phyloP scores from a whole-genome alignment of 30 jellyfish, hydroid and myxozoan species.

The Nemopilema nomurai region DNA sequence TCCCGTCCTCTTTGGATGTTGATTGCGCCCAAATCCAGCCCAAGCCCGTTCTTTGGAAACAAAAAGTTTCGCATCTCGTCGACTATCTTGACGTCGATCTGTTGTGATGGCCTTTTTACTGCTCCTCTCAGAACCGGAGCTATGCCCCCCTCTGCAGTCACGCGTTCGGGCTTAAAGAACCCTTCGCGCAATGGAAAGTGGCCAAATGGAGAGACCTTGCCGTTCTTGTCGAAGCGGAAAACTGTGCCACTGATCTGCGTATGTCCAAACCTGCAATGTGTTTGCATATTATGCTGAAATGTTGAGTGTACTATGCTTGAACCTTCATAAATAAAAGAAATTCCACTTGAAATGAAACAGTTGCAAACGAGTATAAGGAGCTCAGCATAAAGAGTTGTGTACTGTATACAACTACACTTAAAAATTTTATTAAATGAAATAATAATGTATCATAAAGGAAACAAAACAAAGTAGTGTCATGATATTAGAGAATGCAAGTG shows the following conservation, averaged over 20 bases:
- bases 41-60: constrained; percentile 16
- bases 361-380: too few relatives aligned
- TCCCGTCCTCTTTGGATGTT: constrained; percentile 70
- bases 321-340: background rate
- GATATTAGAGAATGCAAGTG: too few relatives aligned
- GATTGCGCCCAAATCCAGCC: constrained; percentile 57
- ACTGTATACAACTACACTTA: too few relatives aligned
- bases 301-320: background rate
- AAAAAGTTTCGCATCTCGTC: constrained; percentile 61
- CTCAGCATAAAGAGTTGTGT: too few relatives aligned
- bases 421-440: too few relatives aligned
- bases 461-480: too few relatives aligned
- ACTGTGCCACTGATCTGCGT: constrained; percentile 40
- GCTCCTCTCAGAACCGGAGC: constrained; percentile 64
- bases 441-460: too few relatives aligned
- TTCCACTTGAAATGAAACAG: too few relatives aligned
- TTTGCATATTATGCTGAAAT: background rate
- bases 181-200: constrained; percentile 50
- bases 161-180: constrained; percentile 44
- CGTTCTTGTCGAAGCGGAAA: constrained; percentile 33
- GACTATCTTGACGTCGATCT: constrained; percentile 32
- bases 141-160: constrained; percentile 54
- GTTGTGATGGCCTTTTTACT: constrained; percentile 36
- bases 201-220: constrained; percentile 20
- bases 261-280: constrained; percentile 56